Evolutionary conservation across 1,140 invertebrate genomes (phyloP), one percentile per base, ranked within the genome.

Genomic region (Asbolus verrucosus): DNA sequence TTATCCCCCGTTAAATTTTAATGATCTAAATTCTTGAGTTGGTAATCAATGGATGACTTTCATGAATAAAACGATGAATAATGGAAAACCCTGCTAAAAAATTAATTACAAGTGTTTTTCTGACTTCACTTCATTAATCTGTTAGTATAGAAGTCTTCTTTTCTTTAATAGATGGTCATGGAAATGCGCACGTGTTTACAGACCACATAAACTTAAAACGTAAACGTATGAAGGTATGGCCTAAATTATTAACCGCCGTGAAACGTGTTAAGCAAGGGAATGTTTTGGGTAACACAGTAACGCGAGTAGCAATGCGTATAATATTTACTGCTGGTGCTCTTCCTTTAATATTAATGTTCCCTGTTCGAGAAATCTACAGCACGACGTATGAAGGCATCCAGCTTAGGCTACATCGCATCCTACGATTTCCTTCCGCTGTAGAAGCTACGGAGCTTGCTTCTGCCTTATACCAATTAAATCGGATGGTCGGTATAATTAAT

Each of bases 331-430:
- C 3, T 21, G 19, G 19, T 13, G 46, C 27, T 54, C 46, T 54
- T 54, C 46, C 46, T 50, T 54, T 54, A 54, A 54, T 54, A 54
- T 54, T 54, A 54, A 54, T 54, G 46, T 54, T n/a, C 19, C 5
- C 11, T n/a, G 5, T 6, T 11, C 19, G 46, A 11, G 6, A n/a
- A 36, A 27, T 27, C 24, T 8, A 27, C n/a, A 8, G 33, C 33
- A 36, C 5, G 33, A 36, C 33, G 33, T 36, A 36, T 27, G 24
- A 8, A 36, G 33, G 33, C 33, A 36, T 36, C 33, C 33, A 36
- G 33, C 33, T 36, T 11, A 36, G 33, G 6, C 24, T 2, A 36
- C 33, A 36, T 14, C 46, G 46, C 24, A 54, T 54, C 46, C 46
- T 13, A 24, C 46, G 21, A 54, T 54, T 54, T 54, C 46, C 46